Evolutionary conservation across 1,140 invertebrate genomes (phyloP).

Genomic region (Vanessa tameamea): DNA sequence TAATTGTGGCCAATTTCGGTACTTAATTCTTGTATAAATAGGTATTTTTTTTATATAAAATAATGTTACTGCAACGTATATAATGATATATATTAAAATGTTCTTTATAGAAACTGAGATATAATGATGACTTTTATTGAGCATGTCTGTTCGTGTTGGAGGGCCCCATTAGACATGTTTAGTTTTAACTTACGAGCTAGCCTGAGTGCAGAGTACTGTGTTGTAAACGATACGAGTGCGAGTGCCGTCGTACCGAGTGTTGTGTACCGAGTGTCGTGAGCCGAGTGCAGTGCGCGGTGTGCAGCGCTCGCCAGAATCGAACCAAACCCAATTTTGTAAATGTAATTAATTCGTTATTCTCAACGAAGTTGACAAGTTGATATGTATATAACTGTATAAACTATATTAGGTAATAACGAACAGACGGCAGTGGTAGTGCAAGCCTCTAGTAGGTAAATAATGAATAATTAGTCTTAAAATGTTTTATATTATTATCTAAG

Average conservation of each 20-base stretch:
- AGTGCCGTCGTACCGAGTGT: slow-evolving; percentile 9
- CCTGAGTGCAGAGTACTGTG: slow-evolving; percentile 11
- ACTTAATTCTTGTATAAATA: slow-evolving; percentile 78
- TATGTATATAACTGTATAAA: slow-evolving; percentile 67
- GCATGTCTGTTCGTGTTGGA: slow-evolving; percentile 39
- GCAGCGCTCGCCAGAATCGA: slow-evolving; percentile 49
- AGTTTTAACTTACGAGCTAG: slow-evolving; percentile 22
- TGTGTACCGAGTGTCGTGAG: slow-evolving; percentile 17
- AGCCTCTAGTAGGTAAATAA: slow-evolving; percentile 68
- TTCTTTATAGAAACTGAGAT: slow-evolving; percentile 73
- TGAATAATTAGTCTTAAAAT: slow-evolving; percentile 73
- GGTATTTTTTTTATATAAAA: slow-evolving; percentile 78
- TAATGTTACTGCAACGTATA: slow-evolving; percentile 77
- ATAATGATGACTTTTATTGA: slow-evolving; percentile 67
- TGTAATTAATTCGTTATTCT: slow-evolving; percentile 66
- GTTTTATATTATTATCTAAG: slow-evolving; percentile 77
- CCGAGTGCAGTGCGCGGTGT: slow-evolving; percentile 19
- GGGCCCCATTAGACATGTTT: slow-evolving; percentile 33
- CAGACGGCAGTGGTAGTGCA: slow-evolving; percentile 58
- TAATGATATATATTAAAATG: slow-evolving; percentile 75
- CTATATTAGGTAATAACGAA: slow-evolving; percentile 54
- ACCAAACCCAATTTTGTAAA: slow-evolving; percentile 56
- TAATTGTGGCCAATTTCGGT: slow-evolving; percentile 78
- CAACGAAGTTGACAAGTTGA: slow-evolving; percentile 65
- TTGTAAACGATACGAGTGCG: slow-evolving; percentile 21